A percentile compares a stretch with the other conserved stretches of the same genome.
Evolutionary conservation across 1,140 invertebrate species (phyloP).

Genomic region (Bombus superbus): DNA sequence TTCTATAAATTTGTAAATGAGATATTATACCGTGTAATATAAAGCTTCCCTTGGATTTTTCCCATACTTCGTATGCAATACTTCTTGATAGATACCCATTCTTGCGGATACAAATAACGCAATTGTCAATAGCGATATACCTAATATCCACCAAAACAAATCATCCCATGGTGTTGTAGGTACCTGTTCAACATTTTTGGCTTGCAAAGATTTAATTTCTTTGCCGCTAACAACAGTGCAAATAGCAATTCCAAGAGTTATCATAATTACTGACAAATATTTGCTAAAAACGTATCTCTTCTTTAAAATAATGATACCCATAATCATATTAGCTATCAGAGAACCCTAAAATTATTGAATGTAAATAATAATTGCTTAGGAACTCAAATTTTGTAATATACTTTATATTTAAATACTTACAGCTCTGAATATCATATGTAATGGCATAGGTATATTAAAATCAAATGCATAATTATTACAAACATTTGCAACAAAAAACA

Average conservation of each 20-base stretch:
- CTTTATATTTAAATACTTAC: conserved; percentile 84
- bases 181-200: conserved; percentile 61
- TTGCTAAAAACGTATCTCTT: conserved; percentile 93
- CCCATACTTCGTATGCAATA: conserved; percentile 92
- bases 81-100: conserved; percentile 99
- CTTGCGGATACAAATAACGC: conserved; percentile 96
- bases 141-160: conserved; percentile 92
- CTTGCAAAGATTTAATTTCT: conserved; percentile 82
- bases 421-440: conserved; percentile 99
- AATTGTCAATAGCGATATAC: conserved; percentile 93
- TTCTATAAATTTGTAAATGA: not conserved
- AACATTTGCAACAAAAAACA: conserved; percentile 97
- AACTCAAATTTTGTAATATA: not conserved
- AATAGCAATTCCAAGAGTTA: conserved; percentile 94
- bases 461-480: conserved; percentile 98
- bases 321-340: conserved; percentile 97
- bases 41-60: conserved; percentile 98
- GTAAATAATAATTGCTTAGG: not conserved
- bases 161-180: conserved; percentile 80
- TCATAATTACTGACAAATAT: conserved; percentile 96
- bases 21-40: conserved; percentile 90
- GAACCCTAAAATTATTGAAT: conserved; percentile 88
- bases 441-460: conserved; percentile 98
- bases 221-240: conserved; percentile 95
- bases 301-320: conserved; percentile 95